Base-by-base conservation (phyloP, 2,797 vertebrate genomes). In the Phalloptychus januarius region DNA sequence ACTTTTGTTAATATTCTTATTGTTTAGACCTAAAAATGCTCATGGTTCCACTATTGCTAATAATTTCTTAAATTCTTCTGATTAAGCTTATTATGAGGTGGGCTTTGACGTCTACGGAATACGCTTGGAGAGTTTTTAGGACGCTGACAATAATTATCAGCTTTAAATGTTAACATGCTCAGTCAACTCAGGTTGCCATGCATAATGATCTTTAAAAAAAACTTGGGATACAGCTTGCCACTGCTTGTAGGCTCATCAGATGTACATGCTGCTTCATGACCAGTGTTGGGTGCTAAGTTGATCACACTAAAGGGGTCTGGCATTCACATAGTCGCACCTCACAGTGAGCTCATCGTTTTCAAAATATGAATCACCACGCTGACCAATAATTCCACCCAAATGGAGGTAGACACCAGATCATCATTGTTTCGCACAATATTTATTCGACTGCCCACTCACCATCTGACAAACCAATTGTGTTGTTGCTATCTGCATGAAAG, bases 341-440 rank as follows among this genome's bases (percentile, higher is more conserved):
- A 65, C 28, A 75, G 67, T n/a, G 76, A 48, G 76, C 72, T 70
- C 77, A 67, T 74, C 15, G 79, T 90, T 76, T 82, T 78, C 83
- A 50, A 83, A 83, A 42, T 71, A 52, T 91, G 79, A 91, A 76
- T 89, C 87, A 88, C 58, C 31, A 28, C 58, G 69, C 84, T 80
- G 85, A 77, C 58, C 28, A 72, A 67, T 78, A 78, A 79, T 83
- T 74, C 44, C 58, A 38, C 63, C 50, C 38, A 2, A 76, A 79
- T 78, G 45, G 72, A 83, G 79, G 69, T 63, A 79, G 48, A 71
- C 82, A 76, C 58, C 74, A 78, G 71, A 84, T 83, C 63, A 81
- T 73, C 71, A 81, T 36, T 33, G 18, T 36, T 82, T 82, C 73
- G 75, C 65, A 74, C 72, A 79, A 70, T 71, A 76, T 83, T 78